Conservation (phyloP, 1,140 invertebrate genomes). For the Zeugodacus cucurbitae region DNA sequence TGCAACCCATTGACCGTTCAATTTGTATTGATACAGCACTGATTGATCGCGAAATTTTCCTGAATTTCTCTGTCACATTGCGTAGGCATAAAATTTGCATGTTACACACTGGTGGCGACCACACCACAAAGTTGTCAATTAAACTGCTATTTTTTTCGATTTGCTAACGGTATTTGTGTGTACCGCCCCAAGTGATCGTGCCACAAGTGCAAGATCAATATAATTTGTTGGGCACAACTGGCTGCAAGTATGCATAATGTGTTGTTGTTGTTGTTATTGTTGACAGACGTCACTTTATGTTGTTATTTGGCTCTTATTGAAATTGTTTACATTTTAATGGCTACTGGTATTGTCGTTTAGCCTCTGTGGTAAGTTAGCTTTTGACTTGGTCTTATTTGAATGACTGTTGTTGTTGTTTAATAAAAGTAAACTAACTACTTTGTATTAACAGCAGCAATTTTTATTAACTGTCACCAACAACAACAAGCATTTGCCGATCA, state of each 20-base stretch:
- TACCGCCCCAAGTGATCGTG: neutral
- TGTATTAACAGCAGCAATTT: neutral
- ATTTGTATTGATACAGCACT: constrained; percentile 20
- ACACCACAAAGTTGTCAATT: neutral
- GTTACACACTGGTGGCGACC: neutral
- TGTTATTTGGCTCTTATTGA: neutral
- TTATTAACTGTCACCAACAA: neutral
- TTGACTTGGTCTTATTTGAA: neutral
- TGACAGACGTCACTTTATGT: neutral
- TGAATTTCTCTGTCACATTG: neutral
- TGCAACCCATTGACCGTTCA: neutral
- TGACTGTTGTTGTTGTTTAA: neutral
- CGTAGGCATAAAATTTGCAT: neutral
- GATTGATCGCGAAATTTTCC: constrained; percentile 29
- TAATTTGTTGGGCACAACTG: neutral
- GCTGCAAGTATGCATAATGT: neutral
- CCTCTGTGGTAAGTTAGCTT: neutral
- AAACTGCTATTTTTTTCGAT: neutral
- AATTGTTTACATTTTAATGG: neutral
- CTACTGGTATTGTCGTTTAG: neutral
- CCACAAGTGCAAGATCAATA: constrained; percentile 20
- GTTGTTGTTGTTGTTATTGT: neutral
- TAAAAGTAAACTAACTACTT: neutral
- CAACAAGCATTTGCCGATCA: neutral
- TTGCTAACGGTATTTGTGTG: neutral